Evolutionary conservation across 1,140 invertebrate species (phyloP).

Genomic region (Brachystomella parvula): DNA sequence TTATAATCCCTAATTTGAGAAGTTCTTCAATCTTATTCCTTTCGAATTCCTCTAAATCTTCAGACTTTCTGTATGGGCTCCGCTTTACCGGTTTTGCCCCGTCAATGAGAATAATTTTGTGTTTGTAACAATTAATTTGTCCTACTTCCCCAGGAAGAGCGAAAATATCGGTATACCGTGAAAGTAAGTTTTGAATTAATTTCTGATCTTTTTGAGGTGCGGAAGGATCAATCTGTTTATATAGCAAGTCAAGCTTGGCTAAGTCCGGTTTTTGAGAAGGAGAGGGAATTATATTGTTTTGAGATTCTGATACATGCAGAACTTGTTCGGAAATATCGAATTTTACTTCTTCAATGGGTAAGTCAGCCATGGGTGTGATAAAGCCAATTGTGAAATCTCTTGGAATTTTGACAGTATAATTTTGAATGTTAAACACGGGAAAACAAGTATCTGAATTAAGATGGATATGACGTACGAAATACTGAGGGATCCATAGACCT

Average conservation of each 20-base stretch:
- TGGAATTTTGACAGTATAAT: not conserved
- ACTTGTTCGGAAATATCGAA: not conserved
- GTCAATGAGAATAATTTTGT: slow-evolving; percentile 5
- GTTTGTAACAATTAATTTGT: slow-evolving; percentile 14
- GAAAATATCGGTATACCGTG: slow-evolving; percentile 5
- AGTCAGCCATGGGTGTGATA: not conserved
- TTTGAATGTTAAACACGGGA: not conserved
- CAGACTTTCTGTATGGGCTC: no score
- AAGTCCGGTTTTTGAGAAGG: not conserved
- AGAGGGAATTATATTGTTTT: no score
- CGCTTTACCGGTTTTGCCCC: slow-evolving; percentile 10
- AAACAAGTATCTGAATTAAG: not conserved
- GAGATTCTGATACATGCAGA: not conserved
- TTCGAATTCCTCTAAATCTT: slow-evolving; percentile 11
- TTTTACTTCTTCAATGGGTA: not conserved
- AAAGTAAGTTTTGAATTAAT: not conserved
- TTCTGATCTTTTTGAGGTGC: not conserved
- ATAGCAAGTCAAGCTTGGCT: not conserved
- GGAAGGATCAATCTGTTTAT: not conserved
- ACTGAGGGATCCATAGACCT: not conserved
- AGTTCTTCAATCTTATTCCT: slow-evolving; percentile 11
- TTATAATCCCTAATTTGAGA: not conserved
- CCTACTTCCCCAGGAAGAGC: slow-evolving; percentile 10
- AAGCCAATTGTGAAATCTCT: not conserved
- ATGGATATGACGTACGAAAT: not conserved